phyloP scores from a whole-genome alignment of 2,888 invertebrate species.

The Trichogramma dendrolimi region DNA sequence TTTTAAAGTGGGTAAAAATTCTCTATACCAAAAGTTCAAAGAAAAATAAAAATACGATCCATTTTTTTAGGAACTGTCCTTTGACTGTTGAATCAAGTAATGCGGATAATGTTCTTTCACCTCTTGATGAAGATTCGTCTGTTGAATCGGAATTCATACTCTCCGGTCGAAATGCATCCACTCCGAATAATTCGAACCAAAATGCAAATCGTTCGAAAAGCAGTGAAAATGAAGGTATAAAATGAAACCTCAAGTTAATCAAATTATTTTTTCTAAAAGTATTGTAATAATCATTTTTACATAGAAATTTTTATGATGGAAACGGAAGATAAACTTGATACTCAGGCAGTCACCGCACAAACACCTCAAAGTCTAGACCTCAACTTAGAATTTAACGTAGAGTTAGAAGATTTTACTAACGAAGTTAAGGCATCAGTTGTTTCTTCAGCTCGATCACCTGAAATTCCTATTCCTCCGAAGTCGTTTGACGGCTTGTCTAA shows the following conservation, averaged over 20 bases:
- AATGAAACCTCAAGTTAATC: no score
- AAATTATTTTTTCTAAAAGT: neutral
- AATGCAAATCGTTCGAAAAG: no score
- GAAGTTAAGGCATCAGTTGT: conserved; percentile 44
- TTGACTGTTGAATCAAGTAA: conserved; percentile 43
- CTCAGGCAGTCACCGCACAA: conserved; percentile 53
- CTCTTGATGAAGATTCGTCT: conserved; percentile 58
- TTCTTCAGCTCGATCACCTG: conserved; percentile 60
- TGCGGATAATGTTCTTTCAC: conserved; percentile 50
- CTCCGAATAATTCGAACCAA: no score
- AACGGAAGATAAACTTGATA: conserved; percentile 55
- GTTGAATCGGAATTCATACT: conserved; percentile 53
- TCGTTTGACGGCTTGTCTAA: conserved; percentile 52
- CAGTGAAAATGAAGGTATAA: no score
- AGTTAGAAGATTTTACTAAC: conserved; percentile 53
- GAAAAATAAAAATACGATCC: neutral
- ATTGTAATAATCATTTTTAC: conserved; percentile 1
- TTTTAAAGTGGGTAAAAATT: conserved; percentile 53
- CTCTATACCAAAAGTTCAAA: neutral
- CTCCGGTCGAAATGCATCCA: conserved; percentile 16
- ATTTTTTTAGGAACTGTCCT: conserved; percentile 41
- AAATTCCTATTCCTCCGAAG: conserved; percentile 64
- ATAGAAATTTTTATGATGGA: conserved; percentile 72
- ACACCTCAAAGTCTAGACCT: conserved; percentile 53
- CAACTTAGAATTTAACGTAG: conserved; percentile 53